Conservation (phyloP, 2,888 invertebrate genomes). For the Dynastes hyllus region DNA sequence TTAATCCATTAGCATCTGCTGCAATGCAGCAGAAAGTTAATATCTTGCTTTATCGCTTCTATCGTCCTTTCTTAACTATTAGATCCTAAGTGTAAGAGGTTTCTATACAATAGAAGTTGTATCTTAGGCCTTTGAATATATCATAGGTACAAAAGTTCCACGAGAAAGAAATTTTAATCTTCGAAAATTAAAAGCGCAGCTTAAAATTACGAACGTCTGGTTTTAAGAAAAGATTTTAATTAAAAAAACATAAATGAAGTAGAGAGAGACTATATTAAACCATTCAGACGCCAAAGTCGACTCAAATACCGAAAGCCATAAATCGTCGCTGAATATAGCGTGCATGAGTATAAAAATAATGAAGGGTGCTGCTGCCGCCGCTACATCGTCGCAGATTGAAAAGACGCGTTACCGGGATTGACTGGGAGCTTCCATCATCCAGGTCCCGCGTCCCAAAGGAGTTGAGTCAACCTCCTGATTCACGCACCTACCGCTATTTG, state of each 20-base stretch:
- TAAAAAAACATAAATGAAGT: conserved; percentile 35
- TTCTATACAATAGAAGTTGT: too few relatives aligned
- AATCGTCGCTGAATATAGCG: conserved; percentile 53
- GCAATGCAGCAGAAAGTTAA: too few relatives aligned
- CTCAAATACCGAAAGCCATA: conserved; percentile 55
- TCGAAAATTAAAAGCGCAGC: conserved; percentile 1
- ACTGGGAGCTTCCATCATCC: conserved; percentile 70
- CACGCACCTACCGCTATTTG: conserved; percentile 60
- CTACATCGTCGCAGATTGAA: conserved; percentile 69
- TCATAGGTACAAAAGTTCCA: background rate
- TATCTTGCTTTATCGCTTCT: too few relatives aligned
- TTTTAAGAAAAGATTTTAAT: conserved; percentile 30
- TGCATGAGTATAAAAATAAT: conserved; percentile 62
- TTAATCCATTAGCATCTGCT: too few relatives aligned
- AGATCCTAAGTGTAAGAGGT: too few relatives aligned
- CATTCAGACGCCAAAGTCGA: conserved; percentile 44
- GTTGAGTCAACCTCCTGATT: conserved; percentile 66
- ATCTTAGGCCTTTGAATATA: too few relatives aligned
- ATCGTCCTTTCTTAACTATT: too few relatives aligned
- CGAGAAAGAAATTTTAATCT: background rate
- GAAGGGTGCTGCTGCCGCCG: conserved; percentile 65
- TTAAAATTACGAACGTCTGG: conserved; percentile 1
- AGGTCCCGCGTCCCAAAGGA: conserved; percentile 66
- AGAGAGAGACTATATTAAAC: conserved; percentile 23
- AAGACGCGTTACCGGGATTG: conserved; percentile 70